Evolutionary conservation across 2,888 invertebrate genomes (phyloP).

Genomic region (Orchesella flavescens): DNA sequence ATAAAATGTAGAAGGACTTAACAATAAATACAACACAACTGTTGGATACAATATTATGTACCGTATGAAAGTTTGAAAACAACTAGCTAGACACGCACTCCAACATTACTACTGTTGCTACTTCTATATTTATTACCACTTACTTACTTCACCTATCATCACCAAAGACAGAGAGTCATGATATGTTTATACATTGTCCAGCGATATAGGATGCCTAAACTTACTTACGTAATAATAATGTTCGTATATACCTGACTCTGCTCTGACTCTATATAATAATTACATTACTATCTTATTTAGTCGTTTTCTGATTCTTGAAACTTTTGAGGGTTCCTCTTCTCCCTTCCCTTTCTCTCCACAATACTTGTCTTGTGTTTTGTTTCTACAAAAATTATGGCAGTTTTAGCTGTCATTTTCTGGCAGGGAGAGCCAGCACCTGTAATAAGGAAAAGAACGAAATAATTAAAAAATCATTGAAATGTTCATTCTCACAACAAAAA

Average conservation of each 20-base stretch:
- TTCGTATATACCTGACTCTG: neutral
- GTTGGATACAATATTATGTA: neutral
- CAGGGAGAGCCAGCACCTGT: constrained; percentile 58
- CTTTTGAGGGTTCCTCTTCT: neutral
- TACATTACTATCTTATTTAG: constrained; percentile 32
- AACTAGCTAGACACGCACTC: constrained; percentile 16
- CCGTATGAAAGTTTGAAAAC: constrained; percentile 24
- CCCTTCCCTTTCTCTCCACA: neutral
- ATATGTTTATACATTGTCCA: neutral
- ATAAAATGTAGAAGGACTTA: constrained; percentile 4
- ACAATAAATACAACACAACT: neutral
- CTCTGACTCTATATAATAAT: neutral
- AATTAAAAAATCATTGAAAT: constrained; percentile 62
- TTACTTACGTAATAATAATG: constrained; percentile 20
- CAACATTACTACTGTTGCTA: constrained; percentile 15
- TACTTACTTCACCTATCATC: constrained; percentile 16
- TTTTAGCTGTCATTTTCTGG: constrained; percentile 61
- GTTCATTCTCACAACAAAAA: constrained; percentile 16
- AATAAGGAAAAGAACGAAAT: constrained; percentile 63
- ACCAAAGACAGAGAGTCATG: neutral
- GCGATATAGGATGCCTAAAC: neutral
- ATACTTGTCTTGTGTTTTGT: constrained; percentile 7
- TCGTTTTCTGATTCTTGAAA: constrained; percentile 5
- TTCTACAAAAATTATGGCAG: constrained; percentile 52
- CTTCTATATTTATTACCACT: constrained; percentile 18